Conservation (phyloP, 1,140 invertebrate species). For the Bombus waltoni region DNA sequence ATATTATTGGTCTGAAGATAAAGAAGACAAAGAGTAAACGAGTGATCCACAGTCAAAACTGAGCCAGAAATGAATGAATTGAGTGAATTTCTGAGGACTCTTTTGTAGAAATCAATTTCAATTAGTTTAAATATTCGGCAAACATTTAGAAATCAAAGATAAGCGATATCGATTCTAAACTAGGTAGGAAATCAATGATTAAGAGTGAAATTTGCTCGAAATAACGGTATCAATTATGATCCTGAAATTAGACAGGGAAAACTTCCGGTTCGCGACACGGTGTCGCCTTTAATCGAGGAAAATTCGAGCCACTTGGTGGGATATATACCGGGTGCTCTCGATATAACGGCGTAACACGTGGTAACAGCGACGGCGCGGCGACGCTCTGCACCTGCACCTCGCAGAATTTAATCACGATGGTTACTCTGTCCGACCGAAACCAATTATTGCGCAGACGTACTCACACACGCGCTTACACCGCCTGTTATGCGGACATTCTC, state of each 20-base stretch:
- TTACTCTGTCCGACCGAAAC: constrained; percentile 76
- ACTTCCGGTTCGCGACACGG: not conserved
- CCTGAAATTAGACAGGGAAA: not conserved
- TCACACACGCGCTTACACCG: constrained; percentile 61
- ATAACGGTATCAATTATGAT: not conserved
- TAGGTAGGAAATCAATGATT: not conserved
- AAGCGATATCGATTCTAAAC: not conserved
- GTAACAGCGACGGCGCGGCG: constrained; percentile 52
- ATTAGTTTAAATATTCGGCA: not conserved
- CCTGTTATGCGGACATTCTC: constrained; percentile 50
- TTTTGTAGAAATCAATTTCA: not conserved
- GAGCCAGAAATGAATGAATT: no score
- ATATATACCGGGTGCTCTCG: constrained; percentile 46
- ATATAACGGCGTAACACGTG: constrained; percentile 65
- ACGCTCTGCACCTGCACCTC: constrained; percentile 67
- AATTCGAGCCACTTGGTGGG: not conserved
- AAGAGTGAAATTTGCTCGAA: not conserved
- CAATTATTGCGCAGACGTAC: constrained; percentile 77
- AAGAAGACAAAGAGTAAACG: no score
- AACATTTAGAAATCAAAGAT: not conserved
- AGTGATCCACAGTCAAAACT: no score
- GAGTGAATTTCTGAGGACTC: not conserved
- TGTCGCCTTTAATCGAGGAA: constrained; percentile 51
- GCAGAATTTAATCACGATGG: constrained; percentile 78
- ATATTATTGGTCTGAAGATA: no score